Evolutionary conservation across 2,888 invertebrate species (phyloP).

Genomic region (Zygogramma bicolorata): DNA sequence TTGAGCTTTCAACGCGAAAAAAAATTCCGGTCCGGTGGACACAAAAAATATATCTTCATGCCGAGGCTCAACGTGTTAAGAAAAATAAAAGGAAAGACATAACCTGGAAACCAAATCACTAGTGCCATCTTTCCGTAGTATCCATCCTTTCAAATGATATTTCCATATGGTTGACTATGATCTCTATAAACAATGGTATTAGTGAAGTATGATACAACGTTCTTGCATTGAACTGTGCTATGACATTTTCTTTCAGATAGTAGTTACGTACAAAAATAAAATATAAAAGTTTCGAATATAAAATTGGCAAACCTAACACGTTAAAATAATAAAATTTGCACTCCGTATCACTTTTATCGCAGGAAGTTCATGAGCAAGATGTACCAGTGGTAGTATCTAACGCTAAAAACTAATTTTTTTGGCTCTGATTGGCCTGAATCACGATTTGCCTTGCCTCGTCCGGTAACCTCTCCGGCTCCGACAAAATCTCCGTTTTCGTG

Average conservation of each 20-base stretch:
- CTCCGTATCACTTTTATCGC: constrained; percentile 38
- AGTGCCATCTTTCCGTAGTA: no score
- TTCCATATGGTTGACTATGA: no score
- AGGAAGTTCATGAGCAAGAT: constrained; percentile 43
- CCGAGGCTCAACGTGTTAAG: no score
- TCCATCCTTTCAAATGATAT: no score
- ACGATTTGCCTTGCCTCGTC: constrained; percentile 90
- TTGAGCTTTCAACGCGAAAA: no score
- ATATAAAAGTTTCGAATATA: not conserved
- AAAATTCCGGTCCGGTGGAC: no score
- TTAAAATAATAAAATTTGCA: constrained; percentile 39
- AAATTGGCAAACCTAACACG: constrained; percentile 29
- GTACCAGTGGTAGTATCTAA: constrained; percentile 18
- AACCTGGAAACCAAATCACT: no score
- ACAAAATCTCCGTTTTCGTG: constrained; percentile 92
- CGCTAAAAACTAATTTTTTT: constrained; percentile 34
- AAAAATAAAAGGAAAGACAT: no score
- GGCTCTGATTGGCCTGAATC: constrained; percentile 36
- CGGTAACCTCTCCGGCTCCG: constrained; percentile 88
- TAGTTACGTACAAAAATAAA: constrained; percentile 4
- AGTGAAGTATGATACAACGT: not conserved
- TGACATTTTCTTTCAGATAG: not conserved
- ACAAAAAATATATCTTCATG: no score
- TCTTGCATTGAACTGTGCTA: constrained; percentile 6
- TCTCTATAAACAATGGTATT: no score